Evolutionary conservation across 2,113 vertebrate genomes (phyloP).

Genomic region (Leucoraja erinaceus): DNA sequence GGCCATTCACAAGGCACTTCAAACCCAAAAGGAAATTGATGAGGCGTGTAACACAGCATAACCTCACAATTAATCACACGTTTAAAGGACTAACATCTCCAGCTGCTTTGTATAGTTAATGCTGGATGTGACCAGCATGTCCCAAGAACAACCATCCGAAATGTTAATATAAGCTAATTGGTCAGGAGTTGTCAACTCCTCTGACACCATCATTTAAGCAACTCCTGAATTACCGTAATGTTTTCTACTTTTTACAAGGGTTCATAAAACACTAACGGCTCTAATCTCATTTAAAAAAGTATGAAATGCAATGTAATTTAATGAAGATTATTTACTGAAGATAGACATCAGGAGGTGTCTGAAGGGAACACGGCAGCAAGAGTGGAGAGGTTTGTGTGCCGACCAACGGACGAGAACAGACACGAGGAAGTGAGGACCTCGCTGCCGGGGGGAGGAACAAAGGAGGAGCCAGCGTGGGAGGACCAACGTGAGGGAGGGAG

Average conservation of each 20-base stretch:
- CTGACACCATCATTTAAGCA: not conserved
- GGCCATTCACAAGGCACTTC: constrained; percentile 55
- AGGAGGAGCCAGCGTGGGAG: too few species aligned
- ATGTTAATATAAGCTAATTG: constrained; percentile 58
- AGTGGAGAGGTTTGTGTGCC: too few species aligned
- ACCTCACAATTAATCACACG: constrained; percentile 62
- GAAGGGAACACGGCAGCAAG: too few species aligned
- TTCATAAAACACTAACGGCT: not conserved
- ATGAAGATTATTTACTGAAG: not conserved
- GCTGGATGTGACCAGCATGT: constrained; percentile 45
- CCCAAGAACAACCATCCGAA: constrained; percentile 48
- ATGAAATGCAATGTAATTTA: not conserved
- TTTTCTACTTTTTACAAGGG: not conserved
- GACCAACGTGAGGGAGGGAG: too few species aligned
- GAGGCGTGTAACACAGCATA: constrained; percentile 56
- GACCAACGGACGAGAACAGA: too few species aligned
- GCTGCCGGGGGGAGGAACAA: too few species aligned
- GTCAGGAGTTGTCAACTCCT: constrained; percentile 41
- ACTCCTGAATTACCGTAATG: not conserved
- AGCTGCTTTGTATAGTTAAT: constrained; percentile 44
- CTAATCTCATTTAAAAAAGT: not conserved
- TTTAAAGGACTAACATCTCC: constrained; percentile 58
- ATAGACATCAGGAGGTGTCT: too few species aligned
- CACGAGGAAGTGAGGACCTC: too few species aligned
- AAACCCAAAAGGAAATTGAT: constrained; percentile 57